phyloP scores from a whole-genome alignment of 2,797 vertebrate genomes.

The Crocidura indochinensis region DNA sequence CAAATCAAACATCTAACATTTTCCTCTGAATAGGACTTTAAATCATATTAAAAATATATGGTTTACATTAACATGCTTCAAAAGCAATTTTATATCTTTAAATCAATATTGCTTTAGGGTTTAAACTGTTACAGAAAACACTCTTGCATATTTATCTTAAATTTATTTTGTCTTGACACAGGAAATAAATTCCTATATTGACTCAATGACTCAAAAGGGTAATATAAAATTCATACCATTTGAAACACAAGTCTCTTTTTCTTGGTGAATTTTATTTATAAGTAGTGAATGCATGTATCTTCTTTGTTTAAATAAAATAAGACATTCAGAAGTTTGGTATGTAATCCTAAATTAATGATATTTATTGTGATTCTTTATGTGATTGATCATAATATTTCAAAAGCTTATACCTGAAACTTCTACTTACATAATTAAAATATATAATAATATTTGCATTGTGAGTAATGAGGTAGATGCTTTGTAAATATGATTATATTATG shows the following conservation, averaged over 20 bases:
- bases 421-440: conserved; percentile 20
- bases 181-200: conserved; percentile 57
- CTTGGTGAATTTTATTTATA: conserved; percentile 53
- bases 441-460: conserved; percentile 43
- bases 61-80: conserved; percentile 50
- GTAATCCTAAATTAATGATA: conserved; percentile 28
- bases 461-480: conserved; percentile 40
- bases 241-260: conserved; percentile 65
- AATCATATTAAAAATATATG: conserved; percentile 1
- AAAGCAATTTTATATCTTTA: conserved; percentile 20
- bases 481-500: background rate
- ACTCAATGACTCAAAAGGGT: conserved; percentile 40
- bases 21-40: conserved; percentile 58
- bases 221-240: conserved; percentile 49
- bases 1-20: conserved; percentile 45
- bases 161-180: conserved; percentile 58
- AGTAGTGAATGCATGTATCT: background rate
- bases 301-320: conserved; percentile 60
- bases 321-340: background rate
- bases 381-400: conserved; percentile 45
- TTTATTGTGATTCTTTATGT: conserved; percentile 58
- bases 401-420: conserved; percentile 44
- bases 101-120: conserved; percentile 52
- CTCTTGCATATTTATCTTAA: conserved; percentile 43
- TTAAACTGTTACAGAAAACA: conserved; percentile 23